These are phyloP conservation scores for Oxyruncus cristatus DNA, from an alignment of 2,113 vertebrate species.

Conservation along the genomic window DNA sequence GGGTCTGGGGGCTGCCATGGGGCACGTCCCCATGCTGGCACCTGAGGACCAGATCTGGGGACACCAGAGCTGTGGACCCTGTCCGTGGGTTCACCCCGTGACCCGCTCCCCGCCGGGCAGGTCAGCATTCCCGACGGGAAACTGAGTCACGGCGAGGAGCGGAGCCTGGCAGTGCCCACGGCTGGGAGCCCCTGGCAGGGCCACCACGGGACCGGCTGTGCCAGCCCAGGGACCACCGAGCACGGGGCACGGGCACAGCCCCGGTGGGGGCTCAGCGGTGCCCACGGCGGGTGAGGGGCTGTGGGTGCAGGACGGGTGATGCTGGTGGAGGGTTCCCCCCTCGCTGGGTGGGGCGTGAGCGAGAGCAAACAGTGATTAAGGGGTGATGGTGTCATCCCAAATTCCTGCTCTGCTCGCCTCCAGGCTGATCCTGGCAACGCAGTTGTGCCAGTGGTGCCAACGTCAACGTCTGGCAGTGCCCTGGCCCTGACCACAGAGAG, in stretches of 20 bases:
- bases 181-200: accelerated
- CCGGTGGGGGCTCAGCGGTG: accelerated
- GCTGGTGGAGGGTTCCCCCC: not conserved
- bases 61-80: accelerated
- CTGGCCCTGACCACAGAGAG: not conserved
- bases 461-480: not conserved
- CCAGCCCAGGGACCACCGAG: accelerated
- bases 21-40: accelerated
- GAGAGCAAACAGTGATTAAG: slow-evolving; percentile 26
- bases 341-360: not conserved
- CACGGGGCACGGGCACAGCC: accelerated
- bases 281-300: not conserved
- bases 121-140: not conserved
- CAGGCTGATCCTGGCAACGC: not conserved
- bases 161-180: accelerated
- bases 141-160: not conserved
- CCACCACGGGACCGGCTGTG: accelerated
- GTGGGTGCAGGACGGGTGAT: not conserved
- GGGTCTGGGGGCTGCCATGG: not conserved
- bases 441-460: accelerated
- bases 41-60: accelerated
- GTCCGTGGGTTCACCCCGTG: not conserved
- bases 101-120: not conserved
- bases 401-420: slow-evolving; percentile 34
- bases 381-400: not conserved